Evolutionary conservation across 2,888 invertebrate species (phyloP).

Genomic region (Netelia virgata): DNA sequence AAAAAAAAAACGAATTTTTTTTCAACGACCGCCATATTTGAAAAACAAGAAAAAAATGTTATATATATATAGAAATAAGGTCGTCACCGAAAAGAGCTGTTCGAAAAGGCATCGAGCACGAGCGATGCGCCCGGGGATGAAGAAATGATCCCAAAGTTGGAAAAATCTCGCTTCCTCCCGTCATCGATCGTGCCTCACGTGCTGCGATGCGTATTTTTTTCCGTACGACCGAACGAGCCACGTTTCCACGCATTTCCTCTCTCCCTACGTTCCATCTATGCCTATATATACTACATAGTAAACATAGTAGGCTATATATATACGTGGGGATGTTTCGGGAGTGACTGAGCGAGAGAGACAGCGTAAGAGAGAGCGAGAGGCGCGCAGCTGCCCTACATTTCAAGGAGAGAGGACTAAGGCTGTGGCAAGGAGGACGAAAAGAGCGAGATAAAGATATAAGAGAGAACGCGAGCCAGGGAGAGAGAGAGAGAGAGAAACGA

Average conservation of each 20-base stretch:
- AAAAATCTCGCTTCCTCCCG: slow-evolving; percentile 47
- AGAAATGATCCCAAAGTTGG: slow-evolving; percentile 63
- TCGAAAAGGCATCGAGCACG: slow-evolving; percentile 39
- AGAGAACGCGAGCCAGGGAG: neutral
- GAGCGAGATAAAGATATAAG: slow-evolving; percentile 28
- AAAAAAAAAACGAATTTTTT: too few species aligned
- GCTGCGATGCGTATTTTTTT: slow-evolving; percentile 63
- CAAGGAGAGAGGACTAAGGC: slow-evolving; percentile 55
- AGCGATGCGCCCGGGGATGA: slow-evolving; percentile 36
- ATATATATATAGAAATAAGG: neutral
- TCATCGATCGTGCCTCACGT: slow-evolving; percentile 59
- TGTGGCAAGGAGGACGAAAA: slow-evolving; percentile 23
- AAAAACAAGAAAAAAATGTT: neutral
- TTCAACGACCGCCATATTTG: neutral
- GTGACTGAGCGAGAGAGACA: too few species aligned
- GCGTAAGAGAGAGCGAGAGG: slow-evolving; percentile 27
- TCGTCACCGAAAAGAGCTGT: neutral
- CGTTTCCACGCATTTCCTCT: slow-evolving; percentile 60
- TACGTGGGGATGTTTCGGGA: slow-evolving; percentile 11
- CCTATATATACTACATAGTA: neutral
- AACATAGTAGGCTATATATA: slow-evolving; percentile 16
- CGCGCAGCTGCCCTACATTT: slow-evolving; percentile 70
- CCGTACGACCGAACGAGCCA: slow-evolving; percentile 48
- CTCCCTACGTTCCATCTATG: neutral
- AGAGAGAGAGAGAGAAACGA: slow-evolving; percentile 24